phyloP scores from a whole-genome alignment of 2,113 vertebrate species.

The Maylandia zebra region DNA sequence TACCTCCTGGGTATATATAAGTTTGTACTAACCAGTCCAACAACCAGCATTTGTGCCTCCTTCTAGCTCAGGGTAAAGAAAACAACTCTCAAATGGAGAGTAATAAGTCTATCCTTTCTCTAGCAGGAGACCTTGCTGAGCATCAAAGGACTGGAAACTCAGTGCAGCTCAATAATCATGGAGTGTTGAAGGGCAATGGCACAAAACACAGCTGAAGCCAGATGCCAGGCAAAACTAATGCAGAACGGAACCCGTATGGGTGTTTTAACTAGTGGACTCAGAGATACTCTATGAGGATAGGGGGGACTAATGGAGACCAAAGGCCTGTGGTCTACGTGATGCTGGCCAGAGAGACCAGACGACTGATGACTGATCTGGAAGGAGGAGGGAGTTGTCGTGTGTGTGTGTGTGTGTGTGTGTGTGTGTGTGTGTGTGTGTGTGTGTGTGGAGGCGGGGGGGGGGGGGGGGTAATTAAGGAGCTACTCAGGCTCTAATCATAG shows the following conservation, averaged over 20 bases:
- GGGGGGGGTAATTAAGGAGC: constrained; percentile 27
- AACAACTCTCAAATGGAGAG: neutral
- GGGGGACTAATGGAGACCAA: constrained; percentile 63
- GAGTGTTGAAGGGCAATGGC: constrained; percentile 36
- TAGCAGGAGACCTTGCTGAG: neutral
- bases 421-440: no score
- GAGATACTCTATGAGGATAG: constrained; percentile 21
- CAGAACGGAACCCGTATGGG: constrained; percentile 48
- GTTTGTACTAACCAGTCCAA: neutral
- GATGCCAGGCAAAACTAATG: constrained; percentile 52
- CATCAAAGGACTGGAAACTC: constrained; percentile 54
- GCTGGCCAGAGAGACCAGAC: constrained; percentile 59
- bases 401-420: neutral
- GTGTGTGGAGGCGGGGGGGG: neutral
- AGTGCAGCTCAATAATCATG: constrained; percentile 32
- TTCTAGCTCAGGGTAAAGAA: neutral
- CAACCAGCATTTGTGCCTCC: neutral
- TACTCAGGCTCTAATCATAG: constrained; percentile 53
- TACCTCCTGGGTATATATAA: neutral
- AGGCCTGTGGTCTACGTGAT: constrained; percentile 51
- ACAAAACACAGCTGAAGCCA: constrained; percentile 28
- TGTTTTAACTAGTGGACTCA: constrained; percentile 25
- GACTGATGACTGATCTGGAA: constrained; percentile 56
- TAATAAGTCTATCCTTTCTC: neutral
- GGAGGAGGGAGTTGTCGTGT: neutral